Evolutionary conservation across 2,113 vertebrate genomes (phyloP).

Genomic region (Xiphophorus couchianus): DNA sequence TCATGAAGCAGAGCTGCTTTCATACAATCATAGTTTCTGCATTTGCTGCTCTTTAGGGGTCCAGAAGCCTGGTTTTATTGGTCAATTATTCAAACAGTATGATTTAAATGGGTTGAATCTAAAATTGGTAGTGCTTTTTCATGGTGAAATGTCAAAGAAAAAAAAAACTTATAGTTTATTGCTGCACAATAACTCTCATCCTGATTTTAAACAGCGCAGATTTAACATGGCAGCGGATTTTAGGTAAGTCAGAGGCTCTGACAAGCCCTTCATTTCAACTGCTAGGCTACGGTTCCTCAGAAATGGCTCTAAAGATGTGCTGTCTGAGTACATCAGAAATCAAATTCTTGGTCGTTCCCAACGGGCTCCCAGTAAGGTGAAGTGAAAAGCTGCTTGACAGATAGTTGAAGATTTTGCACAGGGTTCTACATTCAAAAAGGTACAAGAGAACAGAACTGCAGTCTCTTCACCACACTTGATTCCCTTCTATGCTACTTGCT

Average conservation of each 20-base stretch:
- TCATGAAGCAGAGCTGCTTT: not conserved
- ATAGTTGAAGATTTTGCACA: too few species aligned
- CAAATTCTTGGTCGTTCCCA: slow-evolving; percentile 11
- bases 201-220: not conserved
- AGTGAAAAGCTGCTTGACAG: not conserved
- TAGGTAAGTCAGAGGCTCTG: not conserved
- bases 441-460: not conserved
- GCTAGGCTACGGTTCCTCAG: not conserved
- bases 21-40: not conserved
- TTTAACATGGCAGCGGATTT: not conserved
- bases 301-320: slow-evolving; percentile 14
- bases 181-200: not conserved
- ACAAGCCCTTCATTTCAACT: slow-evolving; percentile 3
- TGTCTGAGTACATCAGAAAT: slow-evolving; percentile 16
- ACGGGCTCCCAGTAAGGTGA: not conserved
- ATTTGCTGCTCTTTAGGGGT: not conserved
- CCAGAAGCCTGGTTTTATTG: not conserved
- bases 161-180: not conserved
- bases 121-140: not conserved
- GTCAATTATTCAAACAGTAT: not conserved
- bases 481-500: not conserved
- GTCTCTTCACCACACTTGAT: not conserved
- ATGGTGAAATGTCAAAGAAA: not conserved
- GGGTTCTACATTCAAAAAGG: not conserved
- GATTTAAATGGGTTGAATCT: not conserved